Base-by-base conservation (phyloP, 2,888 invertebrate species). In the Pandemis cinnamomeana region DNA sequence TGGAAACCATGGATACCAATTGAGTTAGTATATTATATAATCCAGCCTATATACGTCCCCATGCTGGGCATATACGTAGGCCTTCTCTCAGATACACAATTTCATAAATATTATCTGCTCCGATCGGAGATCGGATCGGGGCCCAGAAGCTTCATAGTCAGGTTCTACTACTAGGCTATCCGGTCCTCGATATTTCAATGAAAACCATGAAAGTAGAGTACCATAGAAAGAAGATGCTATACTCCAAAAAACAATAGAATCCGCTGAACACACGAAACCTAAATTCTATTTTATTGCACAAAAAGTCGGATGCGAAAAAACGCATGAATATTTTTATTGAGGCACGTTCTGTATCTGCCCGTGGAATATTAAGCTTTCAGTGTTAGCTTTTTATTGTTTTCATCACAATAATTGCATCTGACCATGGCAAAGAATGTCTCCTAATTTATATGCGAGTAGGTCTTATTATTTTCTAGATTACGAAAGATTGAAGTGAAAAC, bases 301-400 rank as follows among this genome's bases (percentile, higher is more conserved):
- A 41, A 42, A 36, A 41, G 53, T 53, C n/a, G 41, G 51, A 72
- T 67, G 44, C 36, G n/a, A 42, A 71, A 36, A 71, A 48, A 15
- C 42, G 51, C n/a, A 71, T 71, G 51, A 42, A 66, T 58, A 61
- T 48, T 55, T 72, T 72, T 72, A 67, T 72, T 53, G 61, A 15
- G 42, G 44, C 67, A 72, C 72, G 67, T 72, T 67, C 48, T 62
- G 44, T 61, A 11, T 10, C 7, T 20, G 67, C 71, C 58, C 44
- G 60, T 67, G 27, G 67, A 72, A 72, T 72, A 67, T 55, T n/a
- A 67, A 67, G 67, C 53, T 72, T 42, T n/a, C 60, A 27, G 11
- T 42, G 60, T 60, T 15, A 27, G 44, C n/a, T 36, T 67, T 67
- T 67, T 72, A 72, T 72, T 67, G 67, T 15, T 67, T 67, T 67